Evolutionary conservation across 2,113 vertebrate genomes (phyloP).

Genomic region (Tragulus kanchil): DNA sequence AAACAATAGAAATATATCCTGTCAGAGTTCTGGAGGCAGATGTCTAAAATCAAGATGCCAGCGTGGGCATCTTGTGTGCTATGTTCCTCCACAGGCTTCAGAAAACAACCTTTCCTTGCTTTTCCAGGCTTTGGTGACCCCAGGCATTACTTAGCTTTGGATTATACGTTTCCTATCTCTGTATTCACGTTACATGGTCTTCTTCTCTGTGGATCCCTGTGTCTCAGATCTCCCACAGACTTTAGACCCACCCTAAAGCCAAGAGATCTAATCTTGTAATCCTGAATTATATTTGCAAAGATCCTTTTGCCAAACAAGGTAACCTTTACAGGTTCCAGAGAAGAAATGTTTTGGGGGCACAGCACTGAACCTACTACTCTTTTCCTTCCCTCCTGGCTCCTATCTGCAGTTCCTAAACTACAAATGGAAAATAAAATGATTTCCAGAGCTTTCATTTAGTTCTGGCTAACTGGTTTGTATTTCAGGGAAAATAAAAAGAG

Average conservation of each 20-base stretch:
- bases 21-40: neutral
- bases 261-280: neutral
- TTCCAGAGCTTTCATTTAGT: neutral
- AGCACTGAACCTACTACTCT: neutral
- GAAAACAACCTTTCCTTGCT: neutral
- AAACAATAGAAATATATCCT: neutral
- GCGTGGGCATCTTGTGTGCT: no score
- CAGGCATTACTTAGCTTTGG: neutral
- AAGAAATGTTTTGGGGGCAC: neutral
- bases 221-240: neutral
- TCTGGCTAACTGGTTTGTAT: neutral
- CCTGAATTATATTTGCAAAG: neutral
- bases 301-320: neutral
- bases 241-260: neutral
- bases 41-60: neutral
- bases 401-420: neutral
- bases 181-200: neutral
- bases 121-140: neutral
- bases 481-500: slow-evolving; percentile 37
- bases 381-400: neutral
- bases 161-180: neutral
- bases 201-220: neutral
- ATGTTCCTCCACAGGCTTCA: neutral
- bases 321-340: neutral
- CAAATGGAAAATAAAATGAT: slow-evolving; percentile 46